phyloP scores from a whole-genome alignment of 1,140 invertebrate genomes.

The Eufriesea mexicana region DNA sequence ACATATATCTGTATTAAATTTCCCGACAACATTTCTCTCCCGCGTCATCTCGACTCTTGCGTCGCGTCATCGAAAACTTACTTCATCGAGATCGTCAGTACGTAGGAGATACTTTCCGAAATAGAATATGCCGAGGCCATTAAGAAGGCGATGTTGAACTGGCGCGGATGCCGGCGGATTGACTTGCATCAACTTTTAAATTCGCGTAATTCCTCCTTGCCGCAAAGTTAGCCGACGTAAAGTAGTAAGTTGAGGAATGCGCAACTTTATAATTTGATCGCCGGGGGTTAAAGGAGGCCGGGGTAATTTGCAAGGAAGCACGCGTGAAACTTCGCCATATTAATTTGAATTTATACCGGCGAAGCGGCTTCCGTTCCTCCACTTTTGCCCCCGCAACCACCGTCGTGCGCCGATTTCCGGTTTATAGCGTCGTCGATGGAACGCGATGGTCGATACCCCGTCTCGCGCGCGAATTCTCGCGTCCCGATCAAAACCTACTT shows the following conservation, averaged over 20 bases:
- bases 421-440: not conserved
- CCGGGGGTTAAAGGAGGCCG: slow-evolving; percentile 53
- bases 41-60: no score
- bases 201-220: slow-evolving; percentile 75
- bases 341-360: slow-evolving; percentile 77
- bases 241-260: slow-evolving; percentile 78
- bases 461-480: not conserved
- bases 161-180: slow-evolving; percentile 71
- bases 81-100: not conserved
- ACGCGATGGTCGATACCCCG: slow-evolving; percentile 17
- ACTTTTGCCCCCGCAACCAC: not conserved
- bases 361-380: slow-evolving; percentile 1
- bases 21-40: no score
- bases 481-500: slow-evolving; percentile 10
- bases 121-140: slow-evolving; percentile 38
- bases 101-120: not conserved
- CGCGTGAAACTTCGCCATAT: slow-evolving; percentile 71
- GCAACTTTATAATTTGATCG: slow-evolving; percentile 81
- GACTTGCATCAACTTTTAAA: slow-evolving; percentile 77
- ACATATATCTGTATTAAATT: no score
- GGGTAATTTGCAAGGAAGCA: slow-evolving; percentile 74
- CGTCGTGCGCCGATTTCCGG: not conserved
- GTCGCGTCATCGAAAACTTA: not conserved
- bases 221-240: slow-evolving; percentile 70
- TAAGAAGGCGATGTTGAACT: slow-evolving; percentile 50